Conservation (phyloP, 1,140 invertebrate genomes). For the Cyclina sinensis region DNA sequence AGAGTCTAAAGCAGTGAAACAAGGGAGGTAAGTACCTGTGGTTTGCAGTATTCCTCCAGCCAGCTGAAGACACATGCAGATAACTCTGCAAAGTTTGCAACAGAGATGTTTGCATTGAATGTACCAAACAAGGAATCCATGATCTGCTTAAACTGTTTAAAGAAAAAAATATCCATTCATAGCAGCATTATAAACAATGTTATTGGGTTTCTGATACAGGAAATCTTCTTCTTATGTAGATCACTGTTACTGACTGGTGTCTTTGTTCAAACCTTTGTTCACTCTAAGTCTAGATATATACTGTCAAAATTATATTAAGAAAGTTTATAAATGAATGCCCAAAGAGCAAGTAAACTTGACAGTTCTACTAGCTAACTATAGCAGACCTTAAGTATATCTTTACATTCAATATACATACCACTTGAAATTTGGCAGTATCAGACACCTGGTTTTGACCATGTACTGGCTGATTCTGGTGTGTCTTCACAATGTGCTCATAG, state of each 20-base stretch:
- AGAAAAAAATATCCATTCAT: constrained; percentile 76
- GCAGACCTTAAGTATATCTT: background rate
- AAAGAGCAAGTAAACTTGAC: too few relatives aligned
- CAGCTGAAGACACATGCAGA: constrained; percentile 97
- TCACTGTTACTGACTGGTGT: too few relatives aligned
- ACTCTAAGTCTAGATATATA: too few relatives aligned
- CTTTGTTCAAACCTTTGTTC: too few relatives aligned
- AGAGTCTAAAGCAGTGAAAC: background rate
- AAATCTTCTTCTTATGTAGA: too few relatives aligned
- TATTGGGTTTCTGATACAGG: too few relatives aligned
- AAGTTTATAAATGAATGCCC: too few relatives aligned
- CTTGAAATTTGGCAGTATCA: constrained; percentile 98
- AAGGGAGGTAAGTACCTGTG: constrained; percentile 89
- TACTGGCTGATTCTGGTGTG: constrained; percentile 96
- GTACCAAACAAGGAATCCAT: constrained; percentile 97
- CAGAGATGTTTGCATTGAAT: constrained; percentile 94
- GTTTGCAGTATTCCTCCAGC: constrained; percentile 99
- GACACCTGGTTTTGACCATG: constrained; percentile 95
- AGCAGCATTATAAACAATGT: too few relatives aligned
- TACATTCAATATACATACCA: constrained; percentile 89
- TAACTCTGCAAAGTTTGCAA: constrained; percentile 96
- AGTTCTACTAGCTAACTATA: too few relatives aligned
- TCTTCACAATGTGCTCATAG: constrained; percentile 98
- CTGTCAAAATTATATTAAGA: too few relatives aligned
- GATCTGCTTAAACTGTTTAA: constrained; percentile 95